A percentile compares a stretch with the other conserved stretches of the same genome.
Conservation (phyloP, 2,797 vertebrate species). For the Chelmon rostratus region DNA sequence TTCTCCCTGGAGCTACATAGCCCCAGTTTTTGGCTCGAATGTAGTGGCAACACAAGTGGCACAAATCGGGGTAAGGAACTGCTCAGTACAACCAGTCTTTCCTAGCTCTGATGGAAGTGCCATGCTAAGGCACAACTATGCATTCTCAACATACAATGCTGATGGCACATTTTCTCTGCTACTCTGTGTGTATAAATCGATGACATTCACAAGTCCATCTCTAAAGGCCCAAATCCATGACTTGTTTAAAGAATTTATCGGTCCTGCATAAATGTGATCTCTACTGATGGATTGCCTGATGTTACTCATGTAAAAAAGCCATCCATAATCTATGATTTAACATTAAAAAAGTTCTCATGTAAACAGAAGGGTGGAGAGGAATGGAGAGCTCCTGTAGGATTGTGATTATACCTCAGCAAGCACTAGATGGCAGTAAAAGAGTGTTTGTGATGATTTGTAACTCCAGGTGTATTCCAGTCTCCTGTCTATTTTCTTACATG, state of each 20-base stretch:
- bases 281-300: background rate
- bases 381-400: background rate
- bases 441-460: background rate
- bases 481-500: background rate
- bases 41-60: background rate
- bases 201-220: background rate
- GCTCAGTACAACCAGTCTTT: background rate
- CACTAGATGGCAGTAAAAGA: slow-evolving; percentile 80
- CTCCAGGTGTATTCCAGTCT: background rate
- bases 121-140: background rate
- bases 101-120: background rate
- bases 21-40: background rate
- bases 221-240: background rate
- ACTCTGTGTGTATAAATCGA: background rate
- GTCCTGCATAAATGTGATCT: background rate
- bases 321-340: background rate
- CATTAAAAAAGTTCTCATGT: background rate
- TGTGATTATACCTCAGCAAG: background rate
- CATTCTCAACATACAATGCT: background rate
- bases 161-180: background rate
- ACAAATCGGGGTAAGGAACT: background rate
- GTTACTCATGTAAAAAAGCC: background rate
- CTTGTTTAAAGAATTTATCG: background rate
- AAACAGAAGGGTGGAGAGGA: background rate
- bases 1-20: background rate